Evolutionary conservation across 2,113 vertebrate genomes (phyloP).

Genomic region (Lophura nycthemera): DNA sequence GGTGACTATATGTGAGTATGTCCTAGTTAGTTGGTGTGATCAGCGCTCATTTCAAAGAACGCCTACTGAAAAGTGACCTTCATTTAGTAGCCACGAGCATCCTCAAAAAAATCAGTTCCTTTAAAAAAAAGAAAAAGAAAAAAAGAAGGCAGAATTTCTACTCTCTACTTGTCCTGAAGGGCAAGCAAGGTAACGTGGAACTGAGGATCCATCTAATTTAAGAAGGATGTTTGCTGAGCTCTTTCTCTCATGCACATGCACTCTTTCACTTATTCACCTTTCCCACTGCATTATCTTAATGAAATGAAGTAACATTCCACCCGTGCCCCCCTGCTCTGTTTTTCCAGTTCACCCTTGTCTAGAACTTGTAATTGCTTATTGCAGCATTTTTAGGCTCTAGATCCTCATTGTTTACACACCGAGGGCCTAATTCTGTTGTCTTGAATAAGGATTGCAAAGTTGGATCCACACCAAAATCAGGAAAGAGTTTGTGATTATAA

Average conservation of each 20-base stretch:
- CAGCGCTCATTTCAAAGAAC: background rate
- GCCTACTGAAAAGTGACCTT: constrained; percentile 13
- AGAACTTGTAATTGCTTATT: constrained; percentile 35
- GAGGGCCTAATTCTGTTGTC: background rate
- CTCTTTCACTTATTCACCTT: constrained; percentile 72
- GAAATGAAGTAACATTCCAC: constrained; percentile 39
- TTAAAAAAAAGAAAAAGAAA: no score
- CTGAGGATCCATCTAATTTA: constrained; percentile 65
- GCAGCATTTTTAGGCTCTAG: constrained; percentile 13
- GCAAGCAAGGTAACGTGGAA: constrained; percentile 58
- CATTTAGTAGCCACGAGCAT: background rate
- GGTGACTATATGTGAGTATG: background rate
- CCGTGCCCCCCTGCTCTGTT: background rate
- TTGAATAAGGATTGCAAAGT: background rate
- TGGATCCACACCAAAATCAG: background rate
- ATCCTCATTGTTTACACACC: background rate
- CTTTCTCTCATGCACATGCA: constrained; percentile 67
- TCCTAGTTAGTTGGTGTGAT: background rate
- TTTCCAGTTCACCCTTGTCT: constrained; percentile 33
- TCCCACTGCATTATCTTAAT: constrained; percentile 68
- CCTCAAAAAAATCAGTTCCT: background rate
- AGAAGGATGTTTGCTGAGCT: constrained; percentile 73
- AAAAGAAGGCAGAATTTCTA: background rate
- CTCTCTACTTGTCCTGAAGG: constrained; percentile 65
- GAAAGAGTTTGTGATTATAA: background rate